phyloP scores from a whole-genome alignment of 2,797 vertebrate species.

The Brotogeris chrysoptera region DNA sequence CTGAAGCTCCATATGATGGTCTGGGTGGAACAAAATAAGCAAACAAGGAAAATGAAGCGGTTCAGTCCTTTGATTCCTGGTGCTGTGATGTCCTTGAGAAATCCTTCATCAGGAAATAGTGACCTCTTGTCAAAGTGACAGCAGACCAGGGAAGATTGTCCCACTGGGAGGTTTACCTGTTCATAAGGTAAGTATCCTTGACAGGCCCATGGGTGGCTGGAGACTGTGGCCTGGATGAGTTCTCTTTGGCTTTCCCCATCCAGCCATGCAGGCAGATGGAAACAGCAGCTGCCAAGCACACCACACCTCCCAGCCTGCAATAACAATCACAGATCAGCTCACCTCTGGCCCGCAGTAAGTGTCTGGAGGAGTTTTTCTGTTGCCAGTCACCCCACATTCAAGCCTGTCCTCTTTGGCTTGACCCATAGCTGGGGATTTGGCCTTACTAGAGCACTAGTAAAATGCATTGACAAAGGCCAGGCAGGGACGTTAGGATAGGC shows the following conservation, averaged over 20 bases:
- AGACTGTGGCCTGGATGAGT: not conserved
- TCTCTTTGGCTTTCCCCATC: not conserved
- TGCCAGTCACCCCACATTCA: not conserved
- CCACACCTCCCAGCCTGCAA: slow-evolving; percentile 7
- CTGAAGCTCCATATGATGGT: rapidly evolving
- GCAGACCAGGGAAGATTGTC: not conserved
- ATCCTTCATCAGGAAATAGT: not conserved
- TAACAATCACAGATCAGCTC: slow-evolving; percentile 14
- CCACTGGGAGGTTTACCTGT: not conserved
- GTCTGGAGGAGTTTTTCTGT: not conserved
- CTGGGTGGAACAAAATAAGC: not conserved
- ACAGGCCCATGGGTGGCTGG: not conserved
- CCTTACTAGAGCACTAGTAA: not conserved
- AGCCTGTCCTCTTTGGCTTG: not conserved
- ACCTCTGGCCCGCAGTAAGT: slow-evolving; percentile 1
- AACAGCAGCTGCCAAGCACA: slow-evolving; percentile 11
- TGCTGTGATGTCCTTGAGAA: not conserved
- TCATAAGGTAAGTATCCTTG: rapidly evolving
- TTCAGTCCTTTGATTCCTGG: not conserved
- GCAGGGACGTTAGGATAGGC: not conserved
- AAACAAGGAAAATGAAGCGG: not conserved
- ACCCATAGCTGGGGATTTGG: not conserved
- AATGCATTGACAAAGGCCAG: slow-evolving; percentile 18
- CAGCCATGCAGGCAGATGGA: not conserved
- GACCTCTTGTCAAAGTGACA: not conserved